These are phyloP conservation scores for Pelobates fuscus DNA, from an alignment of 2,113 vertebrate genomes.

Conservation along the genomic window DNA sequence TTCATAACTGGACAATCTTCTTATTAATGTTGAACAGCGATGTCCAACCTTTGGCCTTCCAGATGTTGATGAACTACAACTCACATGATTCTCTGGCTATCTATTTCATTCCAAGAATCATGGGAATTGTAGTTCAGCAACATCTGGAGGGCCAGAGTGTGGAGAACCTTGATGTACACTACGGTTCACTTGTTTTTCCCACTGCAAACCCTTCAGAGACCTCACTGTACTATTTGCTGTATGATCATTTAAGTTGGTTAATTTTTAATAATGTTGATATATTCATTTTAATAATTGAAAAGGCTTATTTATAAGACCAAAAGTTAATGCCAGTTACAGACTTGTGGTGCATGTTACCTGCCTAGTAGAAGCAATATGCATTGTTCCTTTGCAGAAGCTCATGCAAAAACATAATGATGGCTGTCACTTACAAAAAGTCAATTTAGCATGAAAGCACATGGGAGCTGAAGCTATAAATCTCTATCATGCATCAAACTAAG, in stretches of 20 bases:
- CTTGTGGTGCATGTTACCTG: constrained; percentile 67
- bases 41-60: no score
- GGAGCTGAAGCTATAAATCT: neutral
- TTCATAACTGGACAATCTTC: no score
- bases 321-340: constrained; percentile 71
- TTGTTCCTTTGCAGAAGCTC: neutral
- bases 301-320: constrained; percentile 79
- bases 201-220: constrained; percentile 24
- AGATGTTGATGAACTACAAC: no score
- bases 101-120: no score
- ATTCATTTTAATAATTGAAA: constrained; percentile 79
- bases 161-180: neutral
- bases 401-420: neutral
- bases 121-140: no score
- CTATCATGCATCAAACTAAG: neutral
- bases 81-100: no score
- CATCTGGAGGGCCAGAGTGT: no score
- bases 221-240: constrained; percentile 68
- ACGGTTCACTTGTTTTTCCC: constrained; percentile 5
- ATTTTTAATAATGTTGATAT: constrained; percentile 82
- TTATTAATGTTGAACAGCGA: no score
- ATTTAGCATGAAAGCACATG: neutral
- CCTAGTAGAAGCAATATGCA: constrained; percentile 16
- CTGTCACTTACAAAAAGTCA: constrained; percentile 16
- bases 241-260: constrained; percentile 76